phyloP scores from a whole-genome alignment of 2,113 vertebrate genomes.

The Dinomys branickii region DNA sequence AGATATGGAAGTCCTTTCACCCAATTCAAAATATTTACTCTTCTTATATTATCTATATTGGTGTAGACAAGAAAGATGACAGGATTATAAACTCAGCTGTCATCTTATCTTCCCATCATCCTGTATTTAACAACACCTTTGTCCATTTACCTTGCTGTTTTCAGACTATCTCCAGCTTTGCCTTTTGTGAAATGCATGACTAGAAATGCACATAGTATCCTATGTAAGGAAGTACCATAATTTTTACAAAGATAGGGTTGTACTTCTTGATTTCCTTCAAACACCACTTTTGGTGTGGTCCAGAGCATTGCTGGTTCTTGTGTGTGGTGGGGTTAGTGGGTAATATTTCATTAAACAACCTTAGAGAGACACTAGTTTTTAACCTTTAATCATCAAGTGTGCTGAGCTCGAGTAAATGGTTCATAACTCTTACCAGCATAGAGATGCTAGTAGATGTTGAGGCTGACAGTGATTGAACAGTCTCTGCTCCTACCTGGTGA shows the following conservation, averaged over 20 bases:
- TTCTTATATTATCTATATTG: background rate
- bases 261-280: conserved; percentile 16
- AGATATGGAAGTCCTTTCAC: background rate
- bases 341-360: background rate
- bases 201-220: background rate
- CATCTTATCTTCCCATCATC: background rate
- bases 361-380: background rate
- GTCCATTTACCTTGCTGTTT: background rate
- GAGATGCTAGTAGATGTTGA: background rate
- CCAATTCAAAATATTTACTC: background rate
- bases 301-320: background rate
- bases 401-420: background rate
- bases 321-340: rapidly evolving
- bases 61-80: background rate
- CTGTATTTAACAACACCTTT: background rate
- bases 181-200: background rate
- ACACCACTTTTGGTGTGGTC: background rate
- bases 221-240: background rate
- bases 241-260: background rate
- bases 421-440: background rate
- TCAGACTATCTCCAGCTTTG: background rate
- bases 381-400: background rate
- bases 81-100: background rate
- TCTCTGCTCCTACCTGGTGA: background rate
- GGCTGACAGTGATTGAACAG: background rate